Evolutionary conservation across 1,140 invertebrate genomes (phyloP).

Genomic region (Triops cancriformis): DNA sequence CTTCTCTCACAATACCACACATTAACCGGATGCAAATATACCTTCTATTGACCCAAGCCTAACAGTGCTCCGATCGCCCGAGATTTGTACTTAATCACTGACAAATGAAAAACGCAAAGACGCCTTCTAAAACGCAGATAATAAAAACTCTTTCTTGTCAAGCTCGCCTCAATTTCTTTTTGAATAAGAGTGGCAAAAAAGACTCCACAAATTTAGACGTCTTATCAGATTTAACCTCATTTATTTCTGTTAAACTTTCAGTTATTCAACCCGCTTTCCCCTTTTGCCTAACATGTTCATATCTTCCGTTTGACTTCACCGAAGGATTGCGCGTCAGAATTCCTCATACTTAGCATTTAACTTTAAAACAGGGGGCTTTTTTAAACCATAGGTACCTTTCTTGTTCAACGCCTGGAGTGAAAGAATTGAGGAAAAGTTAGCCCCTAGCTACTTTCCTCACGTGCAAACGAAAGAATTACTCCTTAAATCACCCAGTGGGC

Average conservation of each 20-base stretch:
- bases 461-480: background rate
- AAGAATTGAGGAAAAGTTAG: constrained; percentile 1
- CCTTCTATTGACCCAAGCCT: background rate
- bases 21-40: constrained; percentile 2
- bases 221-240: too few relatives aligned
- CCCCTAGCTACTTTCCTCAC: background rate
- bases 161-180: too few relatives aligned
- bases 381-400: background rate
- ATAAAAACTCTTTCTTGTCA: too few relatives aligned
- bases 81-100: background rate
- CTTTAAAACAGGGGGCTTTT: background rate
- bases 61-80: background rate
- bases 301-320: background rate
- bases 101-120: background rate
- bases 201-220: too few relatives aligned
- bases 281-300: background rate
- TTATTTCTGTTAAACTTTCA: too few relatives aligned
- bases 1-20: background rate
- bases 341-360: background rate
- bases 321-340: background rate
- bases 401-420: background rate
- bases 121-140: too few relatives aligned
- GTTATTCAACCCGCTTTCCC: too few relatives aligned
- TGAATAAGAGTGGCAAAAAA: too few relatives aligned
- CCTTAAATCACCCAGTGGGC: background rate